phyloP scores from a whole-genome alignment of 1,140 invertebrate species.

The Harpegnathos saltator region DNA sequence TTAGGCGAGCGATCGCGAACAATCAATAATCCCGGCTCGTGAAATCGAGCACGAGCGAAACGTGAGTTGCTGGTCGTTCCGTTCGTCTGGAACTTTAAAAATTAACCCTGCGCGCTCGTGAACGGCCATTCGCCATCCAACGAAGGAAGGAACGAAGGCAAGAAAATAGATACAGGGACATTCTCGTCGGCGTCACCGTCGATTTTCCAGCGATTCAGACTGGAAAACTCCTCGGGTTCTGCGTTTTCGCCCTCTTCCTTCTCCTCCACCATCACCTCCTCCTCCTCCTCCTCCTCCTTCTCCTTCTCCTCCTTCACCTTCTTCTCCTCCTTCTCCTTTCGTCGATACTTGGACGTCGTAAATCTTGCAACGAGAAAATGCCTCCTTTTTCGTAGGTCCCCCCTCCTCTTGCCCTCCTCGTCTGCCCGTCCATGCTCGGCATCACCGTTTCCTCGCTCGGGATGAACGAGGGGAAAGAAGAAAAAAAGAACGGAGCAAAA shows the following conservation, averaged over 20 bases:
- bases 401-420: constrained; percentile 17
- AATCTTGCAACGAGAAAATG: constrained; percentile 73
- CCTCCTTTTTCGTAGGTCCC: constrained; percentile 40
- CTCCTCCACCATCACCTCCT: background rate
- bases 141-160: background rate
- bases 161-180: constrained; percentile 57
- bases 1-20: constrained; percentile 35
- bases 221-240: constrained; percentile 50
- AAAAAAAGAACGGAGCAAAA: constrained; percentile 2
- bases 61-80: constrained; percentile 11
- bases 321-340: constrained; percentile 27
- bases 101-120: constrained; percentile 61
- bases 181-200: constrained; percentile 63
- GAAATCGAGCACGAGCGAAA: constrained; percentile 33
- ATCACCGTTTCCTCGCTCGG: constrained; percentile 51
- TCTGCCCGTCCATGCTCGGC: background rate
- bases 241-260: constrained; percentile 5
- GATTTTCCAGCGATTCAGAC: constrained; percentile 68
- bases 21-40: constrained; percentile 53
- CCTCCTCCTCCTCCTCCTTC: too few relatives aligned
- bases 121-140: constrained; percentile 5
- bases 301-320: background rate
- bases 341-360: constrained; percentile 65
- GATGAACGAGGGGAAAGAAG: background rate
- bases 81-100: constrained; percentile 66